Evolutionary conservation across 1,140 invertebrate species (phyloP), one percentile per base, ranked within the genome.

Genomic region (Tetranychus cinnabarinus): DNA sequence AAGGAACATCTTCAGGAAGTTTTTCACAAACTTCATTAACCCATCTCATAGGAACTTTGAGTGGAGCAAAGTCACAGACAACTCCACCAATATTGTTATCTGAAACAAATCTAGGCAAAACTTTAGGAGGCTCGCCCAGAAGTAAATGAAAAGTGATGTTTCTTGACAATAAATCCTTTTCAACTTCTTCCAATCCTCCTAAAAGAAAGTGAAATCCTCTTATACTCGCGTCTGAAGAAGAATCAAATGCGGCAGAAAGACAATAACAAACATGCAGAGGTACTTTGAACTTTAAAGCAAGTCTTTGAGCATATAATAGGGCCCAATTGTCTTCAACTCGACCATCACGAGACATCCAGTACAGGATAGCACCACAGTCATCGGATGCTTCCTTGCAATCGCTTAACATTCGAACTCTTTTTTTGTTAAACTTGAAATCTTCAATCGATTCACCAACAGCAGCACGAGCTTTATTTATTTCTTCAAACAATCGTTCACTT

Each of bases 261-360:
- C 85, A 89, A 70, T 85, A 90, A 66, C 82, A 85, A 15, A 90
- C 81, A 68, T 84, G 80, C n/a, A 92, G 74, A 2, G 87, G 84
- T 34, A 87, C 71, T 70, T 85, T 76, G 67, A 85, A 76, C 72
- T 90, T 87, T 10, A 90, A 67, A 1, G 88, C 87, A 52, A 86
- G 71, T 68, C 82, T 82, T 72, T 92, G 88, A 2, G 86, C 85
- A 72, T 82, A 90, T 3, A 91, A 69, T 47, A 91, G 75, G 0
- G 87, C 85, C 88, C 88, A 92, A 71, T 91, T 92, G 73, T 92
- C 82, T 74, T 90, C 84, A 13, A 89, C 81, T 65, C 88, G 76
- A 56, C 80, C 80, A 74, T 92, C 88, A 64, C 88, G 75, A 8
- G 81, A 84, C 85, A 89, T 91, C 87, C 86, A 92, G 70, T 90